Base-by-base conservation (phyloP, 2,113 vertebrate genomes). In the zebrafish (Danio rerio) region DNA sequence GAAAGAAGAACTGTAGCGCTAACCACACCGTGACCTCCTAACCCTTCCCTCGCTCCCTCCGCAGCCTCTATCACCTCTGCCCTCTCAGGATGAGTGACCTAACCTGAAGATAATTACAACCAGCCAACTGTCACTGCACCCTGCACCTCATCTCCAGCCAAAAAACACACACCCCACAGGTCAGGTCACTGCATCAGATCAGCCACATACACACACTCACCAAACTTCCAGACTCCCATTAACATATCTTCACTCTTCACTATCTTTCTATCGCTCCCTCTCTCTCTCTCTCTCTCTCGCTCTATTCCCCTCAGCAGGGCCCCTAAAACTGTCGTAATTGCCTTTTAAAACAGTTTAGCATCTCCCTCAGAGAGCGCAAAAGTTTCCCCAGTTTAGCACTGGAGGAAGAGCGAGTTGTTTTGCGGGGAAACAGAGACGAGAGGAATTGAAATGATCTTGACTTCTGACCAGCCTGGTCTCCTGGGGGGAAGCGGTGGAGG, bases 371-470 rank as follows among this genome's bases (percentile, higher is more conserved):
- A 91, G 89, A 91, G 89, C 89, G 87, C 77, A 80, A 84, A 88
- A 89, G 90, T 93, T 92, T 92, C 90, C 89, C 88, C 88, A 90
- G 87, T 42, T 71, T 89, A 68, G 90, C 90, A 89, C 89, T 87
- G 83, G 88, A 88, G 87, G 89, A 50, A 81, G 89, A 89, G 86
- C 89, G 90, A 91, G 91, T 92, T 90, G 92, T 88, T 90, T 70
- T 76, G 83, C 47, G 50, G 89, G 90, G 87, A 87, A 85, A 81
- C 86, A 45, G 88, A 86, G 84, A 83, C 87, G 90, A 84, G 87
- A 88, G 80, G 90, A 92, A 93, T 94, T 90, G 84, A 89, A 93
- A 92, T 93, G 92, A 93, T 90, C 91, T 94, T 93, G 93, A 94
- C 94, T 94, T 93, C 89, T 94, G 93, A 93, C 93, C 91, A 83